Conservation (phyloP, 2,113 vertebrate genomes). For the Gobio gobio region DNA sequence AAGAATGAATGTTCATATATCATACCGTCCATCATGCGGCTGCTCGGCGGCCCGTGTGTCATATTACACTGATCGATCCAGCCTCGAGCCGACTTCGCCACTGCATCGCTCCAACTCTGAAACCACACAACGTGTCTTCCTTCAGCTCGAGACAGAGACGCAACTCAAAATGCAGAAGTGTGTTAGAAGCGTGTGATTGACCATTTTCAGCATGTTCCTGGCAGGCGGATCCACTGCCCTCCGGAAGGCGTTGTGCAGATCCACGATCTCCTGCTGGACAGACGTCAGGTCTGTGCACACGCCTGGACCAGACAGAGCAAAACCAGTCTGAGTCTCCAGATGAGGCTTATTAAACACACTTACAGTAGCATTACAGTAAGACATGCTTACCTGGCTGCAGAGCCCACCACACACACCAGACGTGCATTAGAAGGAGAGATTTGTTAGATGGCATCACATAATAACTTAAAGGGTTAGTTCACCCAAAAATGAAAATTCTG, state of each 20-base stretch:
- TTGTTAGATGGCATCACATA: background rate
- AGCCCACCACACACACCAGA: background rate
- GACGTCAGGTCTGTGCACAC: slow-evolving; percentile 55
- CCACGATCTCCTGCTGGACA: slow-evolving; percentile 68
- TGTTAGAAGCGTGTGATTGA: slow-evolving; percentile 16
- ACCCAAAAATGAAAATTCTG: too few relatives aligned
- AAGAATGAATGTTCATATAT: background rate
- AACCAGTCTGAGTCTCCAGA: background rate
- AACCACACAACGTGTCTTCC: background rate
- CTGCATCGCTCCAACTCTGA: slow-evolving; percentile 64
- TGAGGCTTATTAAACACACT: background rate
- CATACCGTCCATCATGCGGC: slow-evolving; percentile 62
- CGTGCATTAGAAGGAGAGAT: background rate
- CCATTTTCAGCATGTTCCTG: slow-evolving; percentile 74
- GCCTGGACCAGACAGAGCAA: slow-evolving; percentile 1
- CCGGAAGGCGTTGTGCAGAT: slow-evolving; percentile 68
- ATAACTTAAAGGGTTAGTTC: too few relatives aligned
- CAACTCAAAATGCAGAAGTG: background rate
- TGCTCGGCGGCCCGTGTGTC: slow-evolving; percentile 59
- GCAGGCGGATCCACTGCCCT: slow-evolving; percentile 64
- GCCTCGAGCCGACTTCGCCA: slow-evolving; percentile 60
- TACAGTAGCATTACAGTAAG: background rate
- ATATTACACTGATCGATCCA: slow-evolving; percentile 70
- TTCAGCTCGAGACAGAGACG: background rate
- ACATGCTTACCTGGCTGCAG: slow-evolving; percentile 67